Percentiles rank a stretch among this genome's conserved stretches.
Evolutionary conservation across 2,797 vertebrate species (phyloP).

Genomic region (Diceros bicornis): DNA sequence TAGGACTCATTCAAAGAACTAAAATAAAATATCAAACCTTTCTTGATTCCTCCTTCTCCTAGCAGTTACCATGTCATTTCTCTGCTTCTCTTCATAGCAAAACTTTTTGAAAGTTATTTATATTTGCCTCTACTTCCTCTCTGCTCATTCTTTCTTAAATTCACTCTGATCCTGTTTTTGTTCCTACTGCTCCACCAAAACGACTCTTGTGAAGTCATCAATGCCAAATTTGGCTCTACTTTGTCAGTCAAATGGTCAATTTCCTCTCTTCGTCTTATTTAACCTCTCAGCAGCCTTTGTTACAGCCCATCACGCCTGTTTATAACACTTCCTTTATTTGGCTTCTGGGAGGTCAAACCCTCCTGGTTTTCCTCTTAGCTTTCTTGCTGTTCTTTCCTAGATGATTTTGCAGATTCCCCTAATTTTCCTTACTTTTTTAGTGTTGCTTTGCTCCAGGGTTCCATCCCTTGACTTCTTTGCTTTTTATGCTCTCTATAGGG

Average conservation of each 20-base stretch:
- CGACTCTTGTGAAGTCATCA: background rate
- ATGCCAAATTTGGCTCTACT: background rate
- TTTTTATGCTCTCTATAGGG: background rate
- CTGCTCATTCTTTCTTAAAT: background rate
- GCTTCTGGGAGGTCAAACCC: background rate
- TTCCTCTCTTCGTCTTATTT: background rate
- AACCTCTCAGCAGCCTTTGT: background rate
- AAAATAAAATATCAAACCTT: background rate
- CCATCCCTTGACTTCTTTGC: background rate
- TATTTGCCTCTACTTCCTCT: background rate
- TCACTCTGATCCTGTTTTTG: background rate
- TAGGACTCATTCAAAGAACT: background rate
- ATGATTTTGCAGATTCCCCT: background rate
- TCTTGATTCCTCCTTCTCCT: constrained; percentile 1
- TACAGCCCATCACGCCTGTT: background rate
- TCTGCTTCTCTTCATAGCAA: background rate
- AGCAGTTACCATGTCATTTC: background rate
- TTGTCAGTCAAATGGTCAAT: background rate
- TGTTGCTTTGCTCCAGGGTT: background rate
- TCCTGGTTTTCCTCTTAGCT: background rate
- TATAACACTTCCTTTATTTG: background rate
- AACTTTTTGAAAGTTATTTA: background rate
- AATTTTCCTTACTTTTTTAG: constrained; percentile 34
- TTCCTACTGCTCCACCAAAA: background rate
- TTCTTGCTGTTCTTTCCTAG: background rate